Evolutionary conservation across 1,140 invertebrate genomes (phyloP).

Genomic region (Macrosteles quadrilineatus): DNA sequence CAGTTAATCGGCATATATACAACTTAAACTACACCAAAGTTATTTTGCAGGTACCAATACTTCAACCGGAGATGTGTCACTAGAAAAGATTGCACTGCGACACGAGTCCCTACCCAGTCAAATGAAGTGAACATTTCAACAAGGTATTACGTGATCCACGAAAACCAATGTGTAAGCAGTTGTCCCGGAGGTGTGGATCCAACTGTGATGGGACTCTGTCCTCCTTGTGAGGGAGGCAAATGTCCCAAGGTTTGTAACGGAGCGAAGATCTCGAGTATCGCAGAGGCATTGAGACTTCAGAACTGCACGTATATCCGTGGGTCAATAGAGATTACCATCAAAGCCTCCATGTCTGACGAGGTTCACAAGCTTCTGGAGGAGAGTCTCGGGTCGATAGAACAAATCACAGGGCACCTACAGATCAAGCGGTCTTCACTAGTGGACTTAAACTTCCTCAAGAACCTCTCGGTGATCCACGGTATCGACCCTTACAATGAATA

Average conservation of each 20-base stretch:
- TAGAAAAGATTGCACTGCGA: slow-evolving; percentile 66
- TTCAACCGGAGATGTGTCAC: slow-evolving; percentile 71
- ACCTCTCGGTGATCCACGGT: slow-evolving; percentile 69
- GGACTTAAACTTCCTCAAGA: slow-evolving; percentile 84
- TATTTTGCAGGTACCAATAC: slow-evolving; percentile 54
- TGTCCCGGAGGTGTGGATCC: slow-evolving; percentile 68
- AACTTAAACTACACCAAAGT: too few relatives aligned
- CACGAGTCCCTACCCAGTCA: slow-evolving; percentile 48
- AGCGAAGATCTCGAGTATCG: slow-evolving; percentile 69
- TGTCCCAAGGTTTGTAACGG: slow-evolving; percentile 69
- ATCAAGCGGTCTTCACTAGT: slow-evolving; percentile 77
- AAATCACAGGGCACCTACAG: slow-evolving; percentile 76
- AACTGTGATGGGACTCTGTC: background rate
- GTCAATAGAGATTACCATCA: slow-evolving; percentile 80
- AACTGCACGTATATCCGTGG: slow-evolving; percentile 84
- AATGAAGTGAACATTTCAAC: background rate
- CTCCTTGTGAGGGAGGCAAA: slow-evolving; percentile 40
- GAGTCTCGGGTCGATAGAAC: slow-evolving; percentile 71
- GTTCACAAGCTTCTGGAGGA: slow-evolving; percentile 69
- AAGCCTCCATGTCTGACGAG: slow-evolving; percentile 47
- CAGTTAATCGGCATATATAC: too few relatives aligned
- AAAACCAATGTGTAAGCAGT: slow-evolving; percentile 66
- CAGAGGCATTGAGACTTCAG: slow-evolving; percentile 68
- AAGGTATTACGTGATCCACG: slow-evolving; percentile 50
- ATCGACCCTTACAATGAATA: slow-evolving; percentile 48